Percentiles rank a stretch among this genome's conserved stretches.
These are phyloP conservation scores for Microctenopoma lineatum DNA, from an alignment of 2,797 vertebrate genomes.

Conservation along the genomic window DNA sequence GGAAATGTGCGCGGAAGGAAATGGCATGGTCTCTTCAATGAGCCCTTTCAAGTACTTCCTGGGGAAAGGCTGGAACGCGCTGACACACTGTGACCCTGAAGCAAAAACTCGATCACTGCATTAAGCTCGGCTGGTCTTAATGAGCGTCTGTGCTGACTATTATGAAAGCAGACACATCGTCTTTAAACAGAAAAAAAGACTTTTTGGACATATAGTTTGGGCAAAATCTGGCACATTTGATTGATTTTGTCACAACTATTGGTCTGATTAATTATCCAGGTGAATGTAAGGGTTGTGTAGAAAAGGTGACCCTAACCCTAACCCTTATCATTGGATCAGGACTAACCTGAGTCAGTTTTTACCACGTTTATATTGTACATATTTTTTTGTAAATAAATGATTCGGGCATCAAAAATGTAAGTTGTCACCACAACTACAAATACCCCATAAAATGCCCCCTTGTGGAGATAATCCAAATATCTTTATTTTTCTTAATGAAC, in stretches of 20 bases:
- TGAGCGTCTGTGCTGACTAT: conserved; percentile 39
- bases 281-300: conserved; percentile 1
- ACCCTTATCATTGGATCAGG: not conserved
- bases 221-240: conserved; percentile 2
- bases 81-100: conserved; percentile 73
- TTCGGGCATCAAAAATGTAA: not conserved
- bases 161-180: conserved; percentile 24
- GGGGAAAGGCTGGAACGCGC: conserved; percentile 77
- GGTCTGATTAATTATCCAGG: not conserved
- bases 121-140: conserved; percentile 59
- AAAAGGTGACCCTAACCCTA: too few relatives aligned
- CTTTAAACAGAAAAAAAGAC: conserved; percentile 8
- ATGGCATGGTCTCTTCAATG: conserved; percentile 74
- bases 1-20: conserved; percentile 73
- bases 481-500: conserved; percentile 47
- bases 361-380: too few relatives aligned
- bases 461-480: conserved; percentile 37
- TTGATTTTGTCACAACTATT: not conserved
- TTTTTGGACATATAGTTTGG: conserved; percentile 5
- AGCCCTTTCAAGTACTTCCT: conserved; percentile 85
- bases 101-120: conserved; percentile 58
- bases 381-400: conserved; percentile 7
- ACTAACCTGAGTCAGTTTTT: not conserved
- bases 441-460: conserved; percentile 14
- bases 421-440: conserved; percentile 12